A percentile compares a stretch with the other conserved stretches of the same genome.
phyloP scores from a whole-genome alignment of 2,888 invertebrate genomes.

The Euplexia lucipara region DNA sequence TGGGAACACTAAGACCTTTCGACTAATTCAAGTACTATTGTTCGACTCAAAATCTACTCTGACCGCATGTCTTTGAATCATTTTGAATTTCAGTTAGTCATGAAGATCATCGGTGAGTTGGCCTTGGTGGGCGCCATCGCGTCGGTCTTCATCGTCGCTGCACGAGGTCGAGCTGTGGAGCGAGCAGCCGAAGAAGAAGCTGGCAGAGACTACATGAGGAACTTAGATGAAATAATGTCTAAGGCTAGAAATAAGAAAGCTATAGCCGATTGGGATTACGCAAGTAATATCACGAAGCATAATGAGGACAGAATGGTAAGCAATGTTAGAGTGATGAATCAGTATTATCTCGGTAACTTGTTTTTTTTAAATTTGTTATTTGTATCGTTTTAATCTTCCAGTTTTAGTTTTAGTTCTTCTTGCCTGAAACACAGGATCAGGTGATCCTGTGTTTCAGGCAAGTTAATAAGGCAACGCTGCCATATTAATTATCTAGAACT shows the following conservation, averaged over 20 bases:
- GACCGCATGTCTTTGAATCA: too few species aligned
- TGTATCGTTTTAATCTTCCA: too few species aligned
- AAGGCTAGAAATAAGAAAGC: conserved; percentile 90
- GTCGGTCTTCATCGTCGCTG: conserved; percentile 87
- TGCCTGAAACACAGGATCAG: too few species aligned
- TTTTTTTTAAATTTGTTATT: too few species aligned
- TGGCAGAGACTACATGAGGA: conserved; percentile 91
- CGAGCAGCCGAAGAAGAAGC: conserved; percentile 90
- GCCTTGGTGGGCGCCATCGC: conserved; percentile 86
- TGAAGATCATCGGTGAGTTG: conserved; percentile 85
- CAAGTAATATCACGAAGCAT: conserved; percentile 93
- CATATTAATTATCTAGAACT: too few species aligned
- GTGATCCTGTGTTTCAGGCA: too few species aligned
- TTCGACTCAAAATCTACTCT: too few species aligned
- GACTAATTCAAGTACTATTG: too few species aligned
- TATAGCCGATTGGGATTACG: conserved; percentile 94
- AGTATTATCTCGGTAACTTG: too few species aligned
- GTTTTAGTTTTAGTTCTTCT: too few species aligned
- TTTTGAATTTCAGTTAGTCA: conserved; percentile 76
- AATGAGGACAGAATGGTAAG: conserved; percentile 91
- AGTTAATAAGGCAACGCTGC: too few species aligned
- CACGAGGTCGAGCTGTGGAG: conserved; percentile 85
- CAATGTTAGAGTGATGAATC: not conserved
- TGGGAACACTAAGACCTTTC: too few species aligned
- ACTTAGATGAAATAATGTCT: conserved; percentile 91